These are phyloP conservation scores for Syncerus caffer DNA, from an alignment of 2,797 vertebrate species.

Conservation along the genomic window DNA sequence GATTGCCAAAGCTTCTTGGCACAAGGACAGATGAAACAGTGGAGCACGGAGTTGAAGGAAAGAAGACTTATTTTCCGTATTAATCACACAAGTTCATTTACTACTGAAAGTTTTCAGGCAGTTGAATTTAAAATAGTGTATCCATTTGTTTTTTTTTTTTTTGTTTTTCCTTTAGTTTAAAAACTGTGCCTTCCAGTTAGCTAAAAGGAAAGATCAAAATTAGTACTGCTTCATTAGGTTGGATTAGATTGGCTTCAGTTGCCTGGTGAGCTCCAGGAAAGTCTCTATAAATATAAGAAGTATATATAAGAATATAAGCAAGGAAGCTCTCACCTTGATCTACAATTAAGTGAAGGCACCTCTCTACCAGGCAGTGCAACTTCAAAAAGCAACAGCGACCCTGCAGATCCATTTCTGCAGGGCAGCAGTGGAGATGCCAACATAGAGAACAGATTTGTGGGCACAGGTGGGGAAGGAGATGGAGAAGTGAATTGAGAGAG, in stretches of 20 bases:
- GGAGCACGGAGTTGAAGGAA: neutral
- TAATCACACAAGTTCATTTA: slow-evolving; percentile 53
- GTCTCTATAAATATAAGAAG: neutral
- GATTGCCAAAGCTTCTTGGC: slow-evolving; percentile 67
- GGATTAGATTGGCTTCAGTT: neutral
- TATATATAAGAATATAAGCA: neutral
- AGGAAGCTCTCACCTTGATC: neutral
- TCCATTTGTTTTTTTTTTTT: neutral
- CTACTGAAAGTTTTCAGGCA: slow-evolving; percentile 45
- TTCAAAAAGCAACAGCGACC: neutral
- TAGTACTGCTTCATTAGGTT: neutral
- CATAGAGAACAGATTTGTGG: neutral
- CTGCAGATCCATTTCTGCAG: neutral
- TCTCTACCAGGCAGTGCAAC: neutral
- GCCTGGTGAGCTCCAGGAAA: neutral
- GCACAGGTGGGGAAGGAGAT: neutral
- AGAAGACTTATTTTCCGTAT: slow-evolving; percentile 58
- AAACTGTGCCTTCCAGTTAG: neutral
- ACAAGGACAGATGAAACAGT: slow-evolving; percentile 64
- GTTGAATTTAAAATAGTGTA: slow-evolving; percentile 44
- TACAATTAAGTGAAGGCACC: neutral
- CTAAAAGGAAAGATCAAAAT: neutral
- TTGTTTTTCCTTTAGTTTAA: neutral
- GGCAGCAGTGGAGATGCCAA: neutral
- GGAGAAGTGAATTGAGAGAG: neutral